Evolutionary conservation across 1,140 invertebrate species (phyloP).

Genomic region (Tachypleus tridentatus): DNA sequence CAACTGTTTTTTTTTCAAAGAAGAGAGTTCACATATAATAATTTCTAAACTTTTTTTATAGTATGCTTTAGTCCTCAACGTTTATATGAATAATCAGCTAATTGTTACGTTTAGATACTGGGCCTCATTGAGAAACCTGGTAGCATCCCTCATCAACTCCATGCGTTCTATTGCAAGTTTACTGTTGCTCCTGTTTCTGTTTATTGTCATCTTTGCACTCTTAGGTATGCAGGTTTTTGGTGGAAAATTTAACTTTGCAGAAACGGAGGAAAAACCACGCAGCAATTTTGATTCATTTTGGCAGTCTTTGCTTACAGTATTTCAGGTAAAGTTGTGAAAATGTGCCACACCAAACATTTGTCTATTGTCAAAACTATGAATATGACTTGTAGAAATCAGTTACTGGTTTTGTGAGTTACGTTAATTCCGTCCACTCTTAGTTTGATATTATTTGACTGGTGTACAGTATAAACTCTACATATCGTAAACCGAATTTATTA

Average conservation of each 20-base stretch:
- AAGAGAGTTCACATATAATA: too few species aligned
- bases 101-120: slow-evolving; percentile 63
- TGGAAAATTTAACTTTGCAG: slow-evolving; percentile 37
- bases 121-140: slow-evolving; percentile 92
- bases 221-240: slow-evolving; percentile 70
- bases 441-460: too few species aligned
- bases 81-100: neutral
- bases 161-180: slow-evolving; percentile 97
- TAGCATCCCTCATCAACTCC: slow-evolving; percentile 92
- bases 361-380: too few species aligned
- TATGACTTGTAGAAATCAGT: too few species aligned
- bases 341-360: too few species aligned
- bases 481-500: too few species aligned
- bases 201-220: slow-evolving; percentile 98
- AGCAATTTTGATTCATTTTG: slow-evolving; percentile 50
- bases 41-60: too few species aligned
- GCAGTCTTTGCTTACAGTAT: slow-evolving; percentile 48
- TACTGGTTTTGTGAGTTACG: too few species aligned
- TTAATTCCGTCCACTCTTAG: too few species aligned
- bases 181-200: slow-evolving; percentile 89
- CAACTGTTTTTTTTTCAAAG: too few species aligned
- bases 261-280: slow-evolving; percentile 38
- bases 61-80: too few species aligned
- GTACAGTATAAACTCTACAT: too few species aligned
- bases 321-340: slow-evolving; percentile 37